Evolutionary conservation across 2,797 vertebrate genomes (phyloP), one percentile per base, ranked within the genome.

Genomic region (Pelodytes ibericus): DNA sequence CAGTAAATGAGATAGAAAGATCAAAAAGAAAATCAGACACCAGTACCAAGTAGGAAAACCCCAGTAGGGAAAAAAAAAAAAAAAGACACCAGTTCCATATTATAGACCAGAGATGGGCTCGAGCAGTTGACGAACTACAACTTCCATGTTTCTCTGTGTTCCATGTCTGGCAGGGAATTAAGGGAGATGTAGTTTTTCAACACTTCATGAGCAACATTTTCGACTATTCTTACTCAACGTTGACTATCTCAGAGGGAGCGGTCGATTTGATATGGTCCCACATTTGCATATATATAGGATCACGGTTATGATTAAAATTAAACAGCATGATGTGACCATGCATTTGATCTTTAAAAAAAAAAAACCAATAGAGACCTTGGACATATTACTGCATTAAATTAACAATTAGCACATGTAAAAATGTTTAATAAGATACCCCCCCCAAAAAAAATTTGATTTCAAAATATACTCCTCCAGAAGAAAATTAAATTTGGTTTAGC

Each of bases 11-110:
- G 83, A 87, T 79, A 92, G 88, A 92, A 91, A 91, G 84, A 91
- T 85, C 86, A 88, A 92, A 53, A 82, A 91, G 83, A 89, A 89
- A 91, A 88, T 92, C 90, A 93, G 91, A 92, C 69, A 91, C 91
- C 90, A 87, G 83, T 89, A 90, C 90, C 91, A 88, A 89, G 87
- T 82, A 86, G 86, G 87, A 88, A 87, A 88, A 76, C 81, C 84
- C 84, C 84, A 84, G 77, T n/a, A 87, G 87, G n/a, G n/a, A n/a
- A n/a, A n/a, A n/a, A n/a, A n/a, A n/a, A n/a, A n/a, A 83, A 87
- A 86, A 86, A 62, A 87, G 82, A 77, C 86, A 83, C 82, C 65
- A 20, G 1, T 41, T 22, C 33, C 15, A 24, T 9, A 22, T 4
- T 9, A 36, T 6, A 25, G 31, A 15, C 44, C 49, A 44, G 41